A percentile compares a stretch with the other conserved stretches of the same genome.
Conservation (phyloP, 2,113 vertebrate species). For the Sylvilagus bachmani region DNA sequence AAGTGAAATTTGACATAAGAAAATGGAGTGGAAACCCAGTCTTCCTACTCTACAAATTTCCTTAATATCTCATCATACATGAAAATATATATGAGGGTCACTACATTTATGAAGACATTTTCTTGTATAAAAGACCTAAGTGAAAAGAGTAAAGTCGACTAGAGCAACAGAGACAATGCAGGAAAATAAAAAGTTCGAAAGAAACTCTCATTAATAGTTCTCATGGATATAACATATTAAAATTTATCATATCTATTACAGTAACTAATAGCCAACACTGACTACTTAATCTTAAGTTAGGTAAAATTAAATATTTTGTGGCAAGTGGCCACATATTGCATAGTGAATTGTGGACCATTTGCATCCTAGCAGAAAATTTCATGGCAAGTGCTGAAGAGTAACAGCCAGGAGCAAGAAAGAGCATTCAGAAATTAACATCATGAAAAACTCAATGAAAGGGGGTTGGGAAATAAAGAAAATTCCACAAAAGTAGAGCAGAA, state of each 20-base stretch:
- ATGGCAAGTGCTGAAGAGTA: not conserved
- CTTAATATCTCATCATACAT: too few species aligned
- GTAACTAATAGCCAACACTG: not conserved
- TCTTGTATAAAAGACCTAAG: not conserved
- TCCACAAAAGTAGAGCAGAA: not conserved
- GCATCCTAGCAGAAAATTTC: not conserved
- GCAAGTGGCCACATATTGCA: not conserved
- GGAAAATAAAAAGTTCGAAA: slow-evolving; percentile 13
- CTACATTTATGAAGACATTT: not conserved
- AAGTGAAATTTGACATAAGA: not conserved
- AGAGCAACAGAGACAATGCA: not conserved
- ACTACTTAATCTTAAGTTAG: slow-evolving; percentile 3
- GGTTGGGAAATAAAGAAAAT: not conserved
- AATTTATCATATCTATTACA: not conserved
- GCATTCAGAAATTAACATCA: not conserved
- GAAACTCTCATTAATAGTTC: not conserved
- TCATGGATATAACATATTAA: not conserved
- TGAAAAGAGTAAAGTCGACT: not conserved
- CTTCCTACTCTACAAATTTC: not conserved
- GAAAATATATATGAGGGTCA: not conserved
- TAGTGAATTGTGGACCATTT: not conserved
- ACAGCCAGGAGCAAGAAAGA: not conserved
- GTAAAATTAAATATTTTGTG: not conserved
- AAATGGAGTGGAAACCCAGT: not conserved
- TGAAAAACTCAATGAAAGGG: not conserved